phyloP scores from a whole-genome alignment of 2,888 invertebrate genomes.

The Biston betularia region DNA sequence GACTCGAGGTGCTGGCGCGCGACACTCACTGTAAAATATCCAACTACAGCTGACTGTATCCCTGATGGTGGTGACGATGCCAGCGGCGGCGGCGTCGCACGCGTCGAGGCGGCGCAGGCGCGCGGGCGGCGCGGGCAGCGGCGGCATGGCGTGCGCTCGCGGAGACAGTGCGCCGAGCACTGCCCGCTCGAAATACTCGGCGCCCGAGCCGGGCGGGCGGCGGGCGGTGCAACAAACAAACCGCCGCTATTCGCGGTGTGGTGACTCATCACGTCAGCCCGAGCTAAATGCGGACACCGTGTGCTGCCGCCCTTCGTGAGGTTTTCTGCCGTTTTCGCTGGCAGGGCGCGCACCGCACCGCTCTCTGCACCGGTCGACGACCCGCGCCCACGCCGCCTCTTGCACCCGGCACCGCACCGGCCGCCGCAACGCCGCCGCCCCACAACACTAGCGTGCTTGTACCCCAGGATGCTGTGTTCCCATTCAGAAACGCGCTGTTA shows the following conservation, averaged over 20 bases:
- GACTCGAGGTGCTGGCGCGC: slow-evolving; percentile 39
- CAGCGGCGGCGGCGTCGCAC: slow-evolving; percentile 74
- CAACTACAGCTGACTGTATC: slow-evolving; percentile 91
- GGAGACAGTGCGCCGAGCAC: slow-evolving; percentile 76
- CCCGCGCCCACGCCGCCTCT: slow-evolving; percentile 76
- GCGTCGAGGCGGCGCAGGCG: slow-evolving; percentile 70
- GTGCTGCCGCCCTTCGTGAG: slow-evolving; percentile 84
- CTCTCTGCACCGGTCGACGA: slow-evolving; percentile 79
- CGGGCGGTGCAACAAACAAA: slow-evolving; percentile 80
- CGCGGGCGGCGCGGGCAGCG: slow-evolving; percentile 81
- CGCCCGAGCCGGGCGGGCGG: slow-evolving; percentile 74
- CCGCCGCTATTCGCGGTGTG: slow-evolving; percentile 81
- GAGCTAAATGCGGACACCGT: slow-evolving; percentile 84
- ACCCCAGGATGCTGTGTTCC: slow-evolving; percentile 4
- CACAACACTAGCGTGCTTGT: slow-evolving; percentile 34
- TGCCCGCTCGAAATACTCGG: slow-evolving; percentile 78
- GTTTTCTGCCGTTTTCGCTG: slow-evolving; percentile 80
- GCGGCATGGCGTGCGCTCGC: slow-evolving; percentile 77
- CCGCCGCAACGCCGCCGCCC: slow-evolving; percentile 31
- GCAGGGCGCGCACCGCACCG: slow-evolving; percentile 64
- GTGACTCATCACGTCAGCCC: slow-evolving; percentile 83
- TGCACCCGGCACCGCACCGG: slow-evolving; percentile 71
- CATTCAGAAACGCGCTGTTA: slow-evolving; percentile 14
- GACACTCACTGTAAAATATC: slow-evolving; percentile 91
- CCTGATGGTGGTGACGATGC: slow-evolving; percentile 87